phyloP scores from a whole-genome alignment of 2,797 vertebrate genomes.

The Ambastaia sidthimunki region DNA sequence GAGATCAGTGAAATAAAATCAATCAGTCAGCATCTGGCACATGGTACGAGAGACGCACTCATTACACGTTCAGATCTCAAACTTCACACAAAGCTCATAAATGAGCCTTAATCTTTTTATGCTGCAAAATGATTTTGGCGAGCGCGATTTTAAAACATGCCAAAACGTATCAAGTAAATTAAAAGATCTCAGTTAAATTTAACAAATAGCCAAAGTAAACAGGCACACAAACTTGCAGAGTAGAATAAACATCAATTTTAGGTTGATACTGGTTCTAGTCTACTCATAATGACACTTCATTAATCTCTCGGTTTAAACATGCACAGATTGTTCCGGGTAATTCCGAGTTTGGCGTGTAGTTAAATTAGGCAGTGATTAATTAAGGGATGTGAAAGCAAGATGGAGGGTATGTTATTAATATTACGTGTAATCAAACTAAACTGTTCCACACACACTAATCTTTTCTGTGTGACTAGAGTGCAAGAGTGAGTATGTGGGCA shows the following conservation, averaged over 20 bases:
- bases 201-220: not conserved
- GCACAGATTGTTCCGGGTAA: not conserved
- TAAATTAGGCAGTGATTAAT: constrained; percentile 10
- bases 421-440: not conserved
- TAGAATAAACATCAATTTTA: constrained; percentile 6
- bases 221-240: not conserved
- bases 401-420: not conserved
- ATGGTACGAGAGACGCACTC: not conserved
- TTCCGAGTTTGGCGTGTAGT: not conserved
- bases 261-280: constrained; percentile 12
- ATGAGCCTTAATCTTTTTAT: not conserved
- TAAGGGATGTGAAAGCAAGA: constrained; percentile 6
- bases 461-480: not conserved
- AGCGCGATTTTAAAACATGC: not conserved
- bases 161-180: not conserved
- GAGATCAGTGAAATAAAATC: constrained; percentile 47
- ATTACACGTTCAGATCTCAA: not conserved
- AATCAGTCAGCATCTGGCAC: constrained; percentile 36
- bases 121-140: not conserved
- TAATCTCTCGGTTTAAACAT: constrained; percentile 9
- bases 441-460: not conserved
- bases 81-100: not conserved
- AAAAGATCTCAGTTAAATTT: not conserved
- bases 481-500: not conserved
- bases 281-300: not conserved